Conservation (phyloP, 2,888 invertebrate species). For the Hofmannophila pseudospretella region DNA sequence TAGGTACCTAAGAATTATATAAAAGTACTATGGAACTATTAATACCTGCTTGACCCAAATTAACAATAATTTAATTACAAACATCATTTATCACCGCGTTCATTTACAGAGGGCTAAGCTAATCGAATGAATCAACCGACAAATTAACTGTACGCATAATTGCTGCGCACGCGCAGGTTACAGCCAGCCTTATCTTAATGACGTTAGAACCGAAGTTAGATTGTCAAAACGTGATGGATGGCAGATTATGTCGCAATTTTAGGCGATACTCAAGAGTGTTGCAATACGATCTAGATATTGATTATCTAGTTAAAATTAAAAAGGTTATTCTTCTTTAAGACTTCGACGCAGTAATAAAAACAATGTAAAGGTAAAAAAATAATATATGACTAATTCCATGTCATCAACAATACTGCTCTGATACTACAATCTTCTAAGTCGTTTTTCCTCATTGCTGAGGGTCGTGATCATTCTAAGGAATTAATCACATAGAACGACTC, state of each 20-base stretch:
- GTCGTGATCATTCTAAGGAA: no score
- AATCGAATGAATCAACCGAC: conserved; percentile 23
- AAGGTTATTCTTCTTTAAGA: no score
- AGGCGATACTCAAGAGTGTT: conserved; percentile 6
- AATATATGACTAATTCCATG: no score
- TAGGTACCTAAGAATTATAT: no score
- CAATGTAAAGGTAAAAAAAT: no score
- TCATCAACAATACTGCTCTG: no score
- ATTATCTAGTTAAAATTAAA: neutral
- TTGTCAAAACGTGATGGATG: neutral
- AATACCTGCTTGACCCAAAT: conserved; percentile 15
- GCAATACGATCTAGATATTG: conserved; percentile 1
- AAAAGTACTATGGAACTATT: no score
- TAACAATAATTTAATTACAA: conserved; percentile 23
- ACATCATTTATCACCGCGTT: conserved; percentile 24
- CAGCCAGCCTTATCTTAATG: neutral
- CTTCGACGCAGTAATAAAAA: no score
- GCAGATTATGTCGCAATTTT: conserved; percentile 3
- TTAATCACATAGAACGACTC: no score
- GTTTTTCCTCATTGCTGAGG: no score
- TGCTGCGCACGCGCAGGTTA: conserved; percentile 1
- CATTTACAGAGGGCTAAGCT: conserved; percentile 26
- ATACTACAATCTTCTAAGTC: no score
- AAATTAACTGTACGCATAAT: conserved; percentile 19
- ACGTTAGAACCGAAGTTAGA: neutral